A percentile compares a stretch with the other conserved stretches of the same genome.
Evolutionary conservation across 2,888 invertebrate species (phyloP).

Genomic region (Noctua janthe): DNA sequence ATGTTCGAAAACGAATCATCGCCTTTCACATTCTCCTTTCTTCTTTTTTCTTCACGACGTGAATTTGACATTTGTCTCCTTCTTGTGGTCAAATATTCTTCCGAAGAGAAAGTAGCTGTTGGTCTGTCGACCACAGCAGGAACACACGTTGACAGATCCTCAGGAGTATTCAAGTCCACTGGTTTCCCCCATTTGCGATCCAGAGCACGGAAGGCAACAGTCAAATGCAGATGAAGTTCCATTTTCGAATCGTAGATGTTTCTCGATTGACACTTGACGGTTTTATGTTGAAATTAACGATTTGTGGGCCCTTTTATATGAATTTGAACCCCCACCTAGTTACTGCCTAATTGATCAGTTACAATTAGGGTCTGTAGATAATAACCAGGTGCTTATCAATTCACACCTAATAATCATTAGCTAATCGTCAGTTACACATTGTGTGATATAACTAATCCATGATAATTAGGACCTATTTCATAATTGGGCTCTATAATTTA

Average conservation of each 20-base stretch:
- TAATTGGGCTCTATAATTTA: neutral
- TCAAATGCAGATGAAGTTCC: conserved; percentile 81
- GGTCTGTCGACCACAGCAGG: conserved; percentile 75
- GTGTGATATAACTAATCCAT: neutral
- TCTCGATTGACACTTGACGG: neutral
- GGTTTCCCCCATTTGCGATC: conserved; percentile 80
- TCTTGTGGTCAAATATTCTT: conserved; percentile 73
- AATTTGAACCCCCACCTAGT: conserved; percentile 23
- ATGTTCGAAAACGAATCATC: conserved; percentile 76
- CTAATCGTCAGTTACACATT: conserved; percentile 11
- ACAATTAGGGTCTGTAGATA: conserved; percentile 5
- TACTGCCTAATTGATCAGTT: neutral
- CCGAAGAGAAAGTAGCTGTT: conserved; percentile 78
- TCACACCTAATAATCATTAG: conserved; percentile 3
- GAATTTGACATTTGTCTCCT: conserved; percentile 71
- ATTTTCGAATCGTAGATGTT: conserved; percentile 63
- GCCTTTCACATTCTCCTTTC: conserved; percentile 59
- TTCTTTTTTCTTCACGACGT: conserved; percentile 56
- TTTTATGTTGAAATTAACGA: conserved; percentile 41
- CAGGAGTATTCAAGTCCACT: conserved; percentile 75
- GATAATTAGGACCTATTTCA: conserved; percentile 10
- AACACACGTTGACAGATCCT: conserved; percentile 66
- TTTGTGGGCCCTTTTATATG: conserved; percentile 36
- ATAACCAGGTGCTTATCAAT: conserved; percentile 27
- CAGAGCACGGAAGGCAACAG: conserved; percentile 77